phyloP scores from a whole-genome alignment of 2,113 vertebrate species.

The Agapornis roseicollis region DNA sequence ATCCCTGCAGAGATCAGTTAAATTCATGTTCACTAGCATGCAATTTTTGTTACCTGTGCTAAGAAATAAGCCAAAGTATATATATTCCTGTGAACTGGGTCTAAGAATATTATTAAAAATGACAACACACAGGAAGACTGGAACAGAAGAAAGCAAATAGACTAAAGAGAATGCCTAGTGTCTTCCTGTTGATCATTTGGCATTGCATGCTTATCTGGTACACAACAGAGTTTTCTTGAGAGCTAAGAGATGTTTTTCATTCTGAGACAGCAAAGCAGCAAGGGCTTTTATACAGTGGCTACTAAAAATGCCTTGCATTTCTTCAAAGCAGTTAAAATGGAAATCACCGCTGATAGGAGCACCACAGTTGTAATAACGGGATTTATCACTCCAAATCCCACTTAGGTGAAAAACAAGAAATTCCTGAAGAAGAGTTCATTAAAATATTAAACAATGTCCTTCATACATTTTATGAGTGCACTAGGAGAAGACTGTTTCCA shows the following conservation, averaged over 20 bases:
- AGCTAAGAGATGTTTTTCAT: not conserved
- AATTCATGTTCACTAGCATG: not conserved
- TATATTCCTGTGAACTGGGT: not conserved
- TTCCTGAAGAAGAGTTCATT: not conserved
- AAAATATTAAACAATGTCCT: not conserved
- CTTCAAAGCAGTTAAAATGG: not conserved
- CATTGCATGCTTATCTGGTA: not conserved
- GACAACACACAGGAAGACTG: not conserved
- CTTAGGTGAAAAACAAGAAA: not conserved
- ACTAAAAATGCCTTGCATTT: not conserved
- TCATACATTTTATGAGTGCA: not conserved
- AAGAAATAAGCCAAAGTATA: not conserved
- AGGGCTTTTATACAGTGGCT: not conserved
- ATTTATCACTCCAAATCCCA: not conserved
- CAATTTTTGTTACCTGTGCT: not conserved
- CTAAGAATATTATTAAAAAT: not conserved
- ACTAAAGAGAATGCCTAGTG: not conserved
- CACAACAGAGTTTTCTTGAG: not conserved
- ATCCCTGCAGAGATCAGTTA: not conserved
- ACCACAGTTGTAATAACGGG: not conserved
- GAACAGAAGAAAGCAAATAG: not conserved
- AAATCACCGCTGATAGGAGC: not conserved
- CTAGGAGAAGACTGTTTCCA: not conserved
- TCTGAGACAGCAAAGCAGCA: not conserved
- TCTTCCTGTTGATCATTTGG: not conserved